Percentiles rank a stretch among this genome's conserved stretches.
These are phyloP conservation scores for Matsumyia berberina DNA, from an alignment of 2,888 invertebrate genomes.

Conservation along the genomic window DNA sequence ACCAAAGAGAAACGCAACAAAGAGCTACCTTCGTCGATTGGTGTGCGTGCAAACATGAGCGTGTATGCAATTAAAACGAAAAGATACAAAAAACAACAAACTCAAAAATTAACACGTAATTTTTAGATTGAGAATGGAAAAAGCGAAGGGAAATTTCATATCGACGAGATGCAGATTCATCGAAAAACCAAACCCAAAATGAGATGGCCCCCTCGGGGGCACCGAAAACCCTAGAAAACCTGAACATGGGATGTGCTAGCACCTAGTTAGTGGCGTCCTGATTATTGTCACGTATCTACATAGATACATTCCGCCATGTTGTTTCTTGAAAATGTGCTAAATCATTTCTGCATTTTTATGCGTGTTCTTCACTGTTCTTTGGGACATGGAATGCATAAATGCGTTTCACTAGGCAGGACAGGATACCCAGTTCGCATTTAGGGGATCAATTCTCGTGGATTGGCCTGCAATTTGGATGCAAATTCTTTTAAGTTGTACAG, in stretches of 20 bases:
- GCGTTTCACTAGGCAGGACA: not conserved
- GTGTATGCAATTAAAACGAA: constrained; percentile 24
- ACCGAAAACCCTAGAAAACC: not conserved
- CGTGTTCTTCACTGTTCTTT: constrained; percentile 27
- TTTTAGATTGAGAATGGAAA: constrained; percentile 49
- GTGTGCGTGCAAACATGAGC: constrained; percentile 36
- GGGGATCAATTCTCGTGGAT: constrained; percentile 24
- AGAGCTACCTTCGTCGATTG: not conserved
- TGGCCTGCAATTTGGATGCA: constrained; percentile 1
- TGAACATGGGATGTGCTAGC: not conserved
- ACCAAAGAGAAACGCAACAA: constrained; percentile 55
- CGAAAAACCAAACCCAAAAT: constrained; percentile 4
- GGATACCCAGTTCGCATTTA: constrained; percentile 1
- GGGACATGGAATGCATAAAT: constrained; percentile 13
- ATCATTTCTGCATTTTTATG: constrained; percentile 29
- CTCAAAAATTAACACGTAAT: constrained; percentile 70
- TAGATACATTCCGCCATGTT: constrained; percentile 62
- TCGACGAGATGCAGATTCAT: constrained; percentile 6
- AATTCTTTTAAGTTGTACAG: constrained; percentile 20
- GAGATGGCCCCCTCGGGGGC: not conserved
- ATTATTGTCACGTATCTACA: constrained; percentile 64
- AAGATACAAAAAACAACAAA: constrained; percentile 25
- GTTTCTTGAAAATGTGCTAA: constrained; percentile 47
- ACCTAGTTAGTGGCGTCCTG: constrained; percentile 54
- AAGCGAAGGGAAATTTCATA: constrained; percentile 41